A percentile compares a stretch with the other conserved stretches of the same genome.
phyloP scores from a whole-genome alignment of 2,797 vertebrate species.

The Tangara arthus region DNA sequence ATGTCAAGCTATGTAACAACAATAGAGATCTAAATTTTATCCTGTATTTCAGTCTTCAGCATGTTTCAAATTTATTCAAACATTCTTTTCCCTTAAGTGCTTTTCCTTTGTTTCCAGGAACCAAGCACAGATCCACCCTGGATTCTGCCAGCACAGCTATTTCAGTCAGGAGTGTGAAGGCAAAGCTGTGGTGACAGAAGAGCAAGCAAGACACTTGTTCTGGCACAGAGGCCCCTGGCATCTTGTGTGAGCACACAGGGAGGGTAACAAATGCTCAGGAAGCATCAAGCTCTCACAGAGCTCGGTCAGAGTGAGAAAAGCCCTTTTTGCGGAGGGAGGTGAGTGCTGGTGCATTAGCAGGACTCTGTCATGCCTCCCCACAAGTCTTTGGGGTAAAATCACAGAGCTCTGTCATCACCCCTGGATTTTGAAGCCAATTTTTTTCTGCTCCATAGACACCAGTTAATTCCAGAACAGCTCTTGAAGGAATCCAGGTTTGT shows the following conservation, averaged over 20 bases:
- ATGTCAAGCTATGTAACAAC: background rate
- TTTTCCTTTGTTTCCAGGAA: constrained; percentile 49
- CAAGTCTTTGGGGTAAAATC: background rate
- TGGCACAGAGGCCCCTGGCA: constrained; percentile 18
- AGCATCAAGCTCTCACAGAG: background rate
- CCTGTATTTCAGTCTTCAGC: background rate
- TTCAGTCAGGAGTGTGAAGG: constrained; percentile 39
- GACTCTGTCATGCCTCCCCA: accelerated
- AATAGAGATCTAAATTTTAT: constrained; percentile 16
- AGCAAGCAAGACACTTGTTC: constrained; percentile 42
- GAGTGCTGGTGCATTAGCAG: background rate
- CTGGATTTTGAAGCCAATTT: background rate
- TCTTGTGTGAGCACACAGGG: background rate
- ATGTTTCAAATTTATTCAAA: constrained; percentile 35
- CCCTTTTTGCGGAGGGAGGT: background rate
- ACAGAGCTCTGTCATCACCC: accelerated
- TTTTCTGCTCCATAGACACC: background rate
- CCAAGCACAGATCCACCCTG: background rate
- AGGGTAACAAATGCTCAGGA: constrained; percentile 3
- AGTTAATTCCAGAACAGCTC: background rate
- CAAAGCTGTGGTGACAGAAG: constrained; percentile 45
- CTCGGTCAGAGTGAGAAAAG: background rate
- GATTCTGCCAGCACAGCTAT: constrained; percentile 43
- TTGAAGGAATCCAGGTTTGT: background rate
- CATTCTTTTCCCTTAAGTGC: constrained; percentile 22